These are phyloP conservation scores for Ochropacha duplaris DNA, from an alignment of 2,888 invertebrate genomes.

Conservation along the genomic window DNA sequence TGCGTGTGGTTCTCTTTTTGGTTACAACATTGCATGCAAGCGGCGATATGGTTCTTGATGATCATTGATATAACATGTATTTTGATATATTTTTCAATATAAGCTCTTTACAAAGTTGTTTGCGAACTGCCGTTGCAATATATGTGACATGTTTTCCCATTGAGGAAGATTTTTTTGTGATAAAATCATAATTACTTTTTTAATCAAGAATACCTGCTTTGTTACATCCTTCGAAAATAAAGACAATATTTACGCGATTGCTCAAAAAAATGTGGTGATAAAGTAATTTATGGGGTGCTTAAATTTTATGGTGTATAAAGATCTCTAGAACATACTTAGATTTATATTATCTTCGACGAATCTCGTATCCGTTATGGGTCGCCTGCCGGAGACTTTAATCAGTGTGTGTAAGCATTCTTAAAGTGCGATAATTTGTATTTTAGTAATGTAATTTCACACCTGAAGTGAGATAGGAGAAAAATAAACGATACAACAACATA, in stretches of 20 bases:
- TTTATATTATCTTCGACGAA: background rate
- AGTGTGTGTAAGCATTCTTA: background rate
- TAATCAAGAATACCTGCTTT: background rate
- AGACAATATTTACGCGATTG: background rate
- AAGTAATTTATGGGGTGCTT: slow-evolving; percentile 1
- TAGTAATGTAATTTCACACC: background rate
- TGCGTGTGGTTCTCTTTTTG: slow-evolving; percentile 13
- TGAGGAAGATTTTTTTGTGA: background rate
- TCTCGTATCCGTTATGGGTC: background rate
- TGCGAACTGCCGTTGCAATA: background rate
- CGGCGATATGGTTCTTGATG: background rate
- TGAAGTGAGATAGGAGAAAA: background rate
- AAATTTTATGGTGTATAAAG: background rate
- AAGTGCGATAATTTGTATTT: background rate
- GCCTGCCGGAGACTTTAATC: background rate
- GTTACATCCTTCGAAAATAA: background rate
- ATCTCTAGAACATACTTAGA: background rate
- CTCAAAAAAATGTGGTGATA: background rate
- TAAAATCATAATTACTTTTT: background rate
- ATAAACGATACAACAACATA: background rate
- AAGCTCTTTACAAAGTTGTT: too few species aligned
- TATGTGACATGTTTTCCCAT: background rate
- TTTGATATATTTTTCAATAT: background rate
- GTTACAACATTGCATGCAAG: background rate
- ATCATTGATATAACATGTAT: background rate